Base-by-base conservation (phyloP, 2,888 invertebrate genomes). In the Cantharis lateralis region DNA sequence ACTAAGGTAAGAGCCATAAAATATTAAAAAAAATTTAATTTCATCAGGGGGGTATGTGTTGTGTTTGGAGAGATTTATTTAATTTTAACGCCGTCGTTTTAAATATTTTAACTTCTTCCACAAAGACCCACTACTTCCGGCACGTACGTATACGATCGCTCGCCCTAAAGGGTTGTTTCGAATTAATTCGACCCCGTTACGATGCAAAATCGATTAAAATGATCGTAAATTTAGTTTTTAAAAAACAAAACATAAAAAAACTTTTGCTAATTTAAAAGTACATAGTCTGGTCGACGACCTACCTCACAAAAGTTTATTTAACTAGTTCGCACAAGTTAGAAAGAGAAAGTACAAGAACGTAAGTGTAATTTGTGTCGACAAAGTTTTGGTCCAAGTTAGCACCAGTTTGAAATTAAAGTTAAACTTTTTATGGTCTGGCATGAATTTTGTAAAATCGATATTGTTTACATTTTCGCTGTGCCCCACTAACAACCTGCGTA, bases 341-440 rank as follows among this genome's bases (percentile, higher is more conserved):
- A 86, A 85, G 88, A 88, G 88, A 88, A 88, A 87, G 88, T 87
- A 84, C 87, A 85, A 85, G 87, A 86, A 85, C 87, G 87, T 87
- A 87, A 87, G 87, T 87, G 87, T 86, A 87, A 87, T 88, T 87
- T 87, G 87, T 86, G 87, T 87, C 86, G 86, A 86, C 84, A 83
- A 88, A 88, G 87, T 88, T 88, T 87, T 84, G 85, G 86, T 84
- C 87, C 84, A 85, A 86, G 86, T 86, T 87, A 85, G 84, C 84
- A 85, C 84, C 87, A 87, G 86, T 87, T 88, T 83, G 86, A 86
- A 87, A 87, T 87, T 86, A 87, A 87, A 86, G 84, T 85, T 75
- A 83, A 87, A 87, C 87, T 87, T 87, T 88, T 87, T 87, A 87
- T 87, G 86, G 86, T 82, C 84, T 83, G 85, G 85, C 86, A 86